Evolutionary conservation across 2,797 vertebrate species (phyloP).

Genomic region (Sylvilagus floridanus): DNA sequence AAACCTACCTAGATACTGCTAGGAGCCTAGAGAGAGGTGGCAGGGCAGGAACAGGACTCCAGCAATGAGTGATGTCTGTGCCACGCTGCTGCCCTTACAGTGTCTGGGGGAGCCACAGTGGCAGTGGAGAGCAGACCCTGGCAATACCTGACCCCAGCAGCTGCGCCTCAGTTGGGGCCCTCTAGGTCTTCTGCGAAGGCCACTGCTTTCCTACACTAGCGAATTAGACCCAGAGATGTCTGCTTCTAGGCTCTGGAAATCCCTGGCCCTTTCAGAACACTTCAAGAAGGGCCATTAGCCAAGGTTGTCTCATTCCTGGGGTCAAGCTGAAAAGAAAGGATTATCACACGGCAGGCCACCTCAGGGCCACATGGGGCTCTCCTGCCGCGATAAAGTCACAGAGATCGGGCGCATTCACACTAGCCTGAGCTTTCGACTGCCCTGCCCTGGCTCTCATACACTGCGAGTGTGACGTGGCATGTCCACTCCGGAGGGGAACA

Average conservation of each 20-base stretch:
- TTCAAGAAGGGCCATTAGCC: background rate
- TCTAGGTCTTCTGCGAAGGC: background rate
- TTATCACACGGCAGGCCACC: constrained; percentile 1
- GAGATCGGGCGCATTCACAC: background rate
- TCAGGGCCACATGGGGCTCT: background rate
- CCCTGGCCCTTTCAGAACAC: background rate
- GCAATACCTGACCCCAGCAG: background rate
- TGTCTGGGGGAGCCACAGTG: no score
- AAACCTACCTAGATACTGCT: background rate
- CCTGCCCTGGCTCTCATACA: background rate
- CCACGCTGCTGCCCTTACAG: no score
- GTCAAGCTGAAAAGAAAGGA: background rate
- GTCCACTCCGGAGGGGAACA: constrained; percentile 15
- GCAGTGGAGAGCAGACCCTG: background rate
- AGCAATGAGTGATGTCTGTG: no score
- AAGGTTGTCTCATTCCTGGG: background rate
- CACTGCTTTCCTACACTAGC: background rate
- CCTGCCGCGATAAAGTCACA: background rate
- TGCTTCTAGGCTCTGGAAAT: constrained; percentile 41
- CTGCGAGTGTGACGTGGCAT: constrained; percentile 10
- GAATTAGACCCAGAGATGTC: background rate
- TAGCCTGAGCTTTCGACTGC: background rate
- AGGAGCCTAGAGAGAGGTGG: background rate
- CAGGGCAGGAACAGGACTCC: background rate
- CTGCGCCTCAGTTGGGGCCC: background rate